These are phyloP conservation scores for Liodrosophila aerea DNA, from an alignment of 2,888 invertebrate species.

Conservation along the genomic window DNA sequence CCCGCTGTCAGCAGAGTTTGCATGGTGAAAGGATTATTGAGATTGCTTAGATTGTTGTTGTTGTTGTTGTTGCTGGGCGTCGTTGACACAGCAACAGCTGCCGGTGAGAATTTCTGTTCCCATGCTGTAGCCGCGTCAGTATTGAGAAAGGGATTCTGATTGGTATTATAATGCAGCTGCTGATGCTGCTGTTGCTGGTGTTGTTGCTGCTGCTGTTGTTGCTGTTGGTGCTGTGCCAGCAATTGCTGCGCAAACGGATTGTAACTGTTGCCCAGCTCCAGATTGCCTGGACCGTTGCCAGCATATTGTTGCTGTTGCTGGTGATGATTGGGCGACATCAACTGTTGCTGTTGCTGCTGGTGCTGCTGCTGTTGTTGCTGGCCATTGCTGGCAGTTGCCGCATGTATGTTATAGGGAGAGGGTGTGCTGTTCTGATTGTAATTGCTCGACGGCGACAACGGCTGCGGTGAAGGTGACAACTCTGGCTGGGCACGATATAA, in stretches of 20 bases:
- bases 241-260: slow-evolving; percentile 66
- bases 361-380: slow-evolving; percentile 60
- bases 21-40: slow-evolving; percentile 72
- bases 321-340: slow-evolving; percentile 51
- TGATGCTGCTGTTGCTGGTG: slow-evolving; percentile 54
- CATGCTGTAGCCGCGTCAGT: slow-evolving; percentile 51
- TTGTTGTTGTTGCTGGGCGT: slow-evolving; percentile 55
- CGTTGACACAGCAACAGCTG: slow-evolving; percentile 45
- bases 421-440: slow-evolving; percentile 79
- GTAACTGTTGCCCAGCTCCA: slow-evolving; percentile 56
- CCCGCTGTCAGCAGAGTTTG: slow-evolving; percentile 65
- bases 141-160: slow-evolving; percentile 68
- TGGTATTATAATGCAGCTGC: slow-evolving; percentile 58
- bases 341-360: slow-evolving; percentile 61
- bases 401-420: slow-evolving; percentile 78
- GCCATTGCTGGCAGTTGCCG: slow-evolving; percentile 49
- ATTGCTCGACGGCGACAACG: slow-evolving; percentile 79
- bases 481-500: slow-evolving; percentile 77
- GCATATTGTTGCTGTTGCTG: slow-evolving; percentile 57
- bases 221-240: slow-evolving; percentile 59
- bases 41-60: slow-evolving; percentile 73
- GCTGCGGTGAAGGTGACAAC: slow-evolving; percentile 81
- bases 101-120: slow-evolving; percentile 67
- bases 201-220: slow-evolving; percentile 53
- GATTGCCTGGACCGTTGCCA: slow-evolving; percentile 26